Evolutionary conservation across 2,888 invertebrate species (phyloP).

Genomic region (Lepidonotus clava): DNA sequence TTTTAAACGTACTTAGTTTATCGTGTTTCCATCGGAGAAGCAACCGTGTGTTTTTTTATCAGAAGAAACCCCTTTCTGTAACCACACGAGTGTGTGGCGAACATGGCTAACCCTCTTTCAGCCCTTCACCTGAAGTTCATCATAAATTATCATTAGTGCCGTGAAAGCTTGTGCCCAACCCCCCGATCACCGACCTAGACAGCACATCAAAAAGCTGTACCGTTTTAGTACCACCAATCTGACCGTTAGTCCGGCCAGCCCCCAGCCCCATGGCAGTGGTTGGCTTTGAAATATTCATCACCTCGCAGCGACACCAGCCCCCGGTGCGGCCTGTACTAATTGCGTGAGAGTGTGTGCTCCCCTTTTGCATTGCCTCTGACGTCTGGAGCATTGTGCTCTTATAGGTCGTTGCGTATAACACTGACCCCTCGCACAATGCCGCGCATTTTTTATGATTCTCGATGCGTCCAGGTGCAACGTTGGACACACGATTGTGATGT

Average conservation of each 20-base stretch:
- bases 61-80: too few relatives aligned
- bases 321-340: neutral
- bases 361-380: conserved; percentile 9
- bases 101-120: too few relatives aligned
- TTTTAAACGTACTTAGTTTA: too few relatives aligned
- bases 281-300: conserved; percentile 34
- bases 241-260: conserved; percentile 37
- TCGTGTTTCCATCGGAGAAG: too few relatives aligned
- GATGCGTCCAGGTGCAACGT: conserved; percentile 19
- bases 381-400: conserved; percentile 25
- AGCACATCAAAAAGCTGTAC: neutral
- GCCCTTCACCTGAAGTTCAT: neutral
- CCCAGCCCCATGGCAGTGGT: too few relatives aligned
- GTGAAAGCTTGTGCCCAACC: neutral
- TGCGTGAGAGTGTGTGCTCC: conserved; percentile 28
- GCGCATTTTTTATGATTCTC: neutral
- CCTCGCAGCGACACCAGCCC: conserved; percentile 14
- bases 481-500: neutral
- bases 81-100: too few relatives aligned
- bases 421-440: conserved; percentile 24
- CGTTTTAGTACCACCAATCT: conserved; percentile 15
- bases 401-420: conserved; percentile 6
- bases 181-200: neutral
- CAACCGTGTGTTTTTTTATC: too few relatives aligned
- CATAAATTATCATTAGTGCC: conserved; percentile 9